These are phyloP conservation scores for Motacilla tschutschensis DNA, from an alignment of 2,113 vertebrate species.

Conservation along the genomic window DNA sequence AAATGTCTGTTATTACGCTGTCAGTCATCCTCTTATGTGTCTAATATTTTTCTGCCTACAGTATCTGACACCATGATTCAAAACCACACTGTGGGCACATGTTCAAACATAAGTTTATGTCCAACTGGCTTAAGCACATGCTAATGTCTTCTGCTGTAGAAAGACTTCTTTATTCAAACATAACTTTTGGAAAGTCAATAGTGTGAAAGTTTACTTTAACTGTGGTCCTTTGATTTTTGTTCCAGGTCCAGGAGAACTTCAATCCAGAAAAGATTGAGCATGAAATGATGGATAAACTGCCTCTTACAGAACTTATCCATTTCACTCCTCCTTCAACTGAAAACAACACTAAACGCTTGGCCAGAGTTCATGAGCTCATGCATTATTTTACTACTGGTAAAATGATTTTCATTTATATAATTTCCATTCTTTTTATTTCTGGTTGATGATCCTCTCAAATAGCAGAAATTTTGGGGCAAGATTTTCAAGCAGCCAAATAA, in stretches of 20 bases:
- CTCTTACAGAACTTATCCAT: constrained; percentile 67
- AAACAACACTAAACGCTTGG: constrained; percentile 61
- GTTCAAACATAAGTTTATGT: not conserved
- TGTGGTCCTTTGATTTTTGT: constrained; percentile 32
- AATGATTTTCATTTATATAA: not conserved
- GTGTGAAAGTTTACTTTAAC: not conserved
- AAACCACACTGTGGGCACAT: not conserved
- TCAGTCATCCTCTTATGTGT: not conserved
- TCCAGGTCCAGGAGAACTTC: constrained; percentile 74
- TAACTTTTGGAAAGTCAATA: not conserved
- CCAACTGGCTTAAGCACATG: not conserved
- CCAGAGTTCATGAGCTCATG: constrained; percentile 82
- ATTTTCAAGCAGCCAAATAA: not conserved
- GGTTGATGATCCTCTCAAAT: not conserved
- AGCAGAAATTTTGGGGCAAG: not conserved
- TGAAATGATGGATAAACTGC: constrained; percentile 79
- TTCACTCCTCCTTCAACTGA: constrained; percentile 62
- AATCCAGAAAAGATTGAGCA: constrained; percentile 76
- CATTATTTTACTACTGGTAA: constrained; percentile 84
- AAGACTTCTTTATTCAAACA: not conserved
- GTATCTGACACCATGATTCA: not conserved
- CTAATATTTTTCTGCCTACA: not conserved
- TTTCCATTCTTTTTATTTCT: not conserved
- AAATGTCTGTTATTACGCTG: not conserved
- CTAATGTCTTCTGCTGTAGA: not conserved